phyloP scores from a whole-genome alignment of 2,888 invertebrate genomes.

The Drosophila phalerata region DNA sequence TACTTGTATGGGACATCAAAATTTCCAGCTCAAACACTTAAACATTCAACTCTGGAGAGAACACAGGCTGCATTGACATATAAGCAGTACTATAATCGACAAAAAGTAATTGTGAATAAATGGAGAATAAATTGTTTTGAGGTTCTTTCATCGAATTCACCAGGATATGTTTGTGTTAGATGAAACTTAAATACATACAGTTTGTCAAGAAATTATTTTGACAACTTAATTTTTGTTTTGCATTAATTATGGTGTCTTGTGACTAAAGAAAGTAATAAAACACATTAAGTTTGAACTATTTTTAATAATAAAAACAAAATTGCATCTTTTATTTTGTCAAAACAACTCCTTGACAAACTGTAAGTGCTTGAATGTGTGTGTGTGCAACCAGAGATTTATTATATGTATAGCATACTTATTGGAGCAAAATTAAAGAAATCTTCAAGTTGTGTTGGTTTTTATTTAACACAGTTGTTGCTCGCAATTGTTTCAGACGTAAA shows the following conservation, averaged over 20 bases:
- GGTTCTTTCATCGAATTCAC: background rate
- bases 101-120: background rate
- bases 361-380: background rate
- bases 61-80: background rate
- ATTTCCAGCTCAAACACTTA: background rate
- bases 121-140: background rate
- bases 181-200: background rate
- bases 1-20: background rate
- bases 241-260: background rate
- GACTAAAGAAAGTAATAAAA: no score
- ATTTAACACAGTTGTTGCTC: no score
- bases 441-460: no score
- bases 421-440: background rate
- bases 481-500: no score
- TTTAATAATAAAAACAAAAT: no score
- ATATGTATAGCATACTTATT: conserved; percentile 1
- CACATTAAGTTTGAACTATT: no score
- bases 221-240: background rate
- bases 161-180: background rate
- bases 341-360: no score
- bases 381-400: background rate
- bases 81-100: background rate
- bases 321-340: no score
- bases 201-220: background rate
- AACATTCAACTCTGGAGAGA: background rate